phyloP scores from a whole-genome alignment of 2,797 vertebrate species.

The Malurus splendens region DNA sequence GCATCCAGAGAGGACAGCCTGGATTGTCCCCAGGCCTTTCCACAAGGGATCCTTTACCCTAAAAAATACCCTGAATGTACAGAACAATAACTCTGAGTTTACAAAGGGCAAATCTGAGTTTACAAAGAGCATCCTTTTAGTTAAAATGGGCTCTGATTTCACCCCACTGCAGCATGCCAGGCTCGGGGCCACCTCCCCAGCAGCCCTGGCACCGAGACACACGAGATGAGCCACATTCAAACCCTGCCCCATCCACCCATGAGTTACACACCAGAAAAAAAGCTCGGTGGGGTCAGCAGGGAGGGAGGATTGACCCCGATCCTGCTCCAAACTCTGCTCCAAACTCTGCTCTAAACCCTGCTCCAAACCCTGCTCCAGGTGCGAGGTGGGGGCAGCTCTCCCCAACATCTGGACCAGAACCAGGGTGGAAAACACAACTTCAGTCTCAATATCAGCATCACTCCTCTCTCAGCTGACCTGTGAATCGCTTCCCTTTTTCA shows the following conservation, averaged over 20 bases:
- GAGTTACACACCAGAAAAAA: neutral
- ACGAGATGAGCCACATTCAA: rapidly evolving
- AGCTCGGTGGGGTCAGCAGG: rapidly evolving
- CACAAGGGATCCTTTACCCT: rapidly evolving
- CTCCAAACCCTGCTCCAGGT: neutral
- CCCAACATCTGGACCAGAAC: neutral
- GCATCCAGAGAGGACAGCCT: rapidly evolving
- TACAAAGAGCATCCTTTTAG: no score
- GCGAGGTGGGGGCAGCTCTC: rapidly evolving
- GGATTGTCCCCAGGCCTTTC: neutral
- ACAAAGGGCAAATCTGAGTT: no score
- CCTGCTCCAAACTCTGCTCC: neutral
- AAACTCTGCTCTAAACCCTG: neutral
- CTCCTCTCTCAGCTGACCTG: neutral
- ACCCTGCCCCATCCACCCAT: neutral
- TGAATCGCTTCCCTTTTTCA: neutral
- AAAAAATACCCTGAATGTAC: rapidly evolving
- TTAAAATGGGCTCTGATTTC: neutral
- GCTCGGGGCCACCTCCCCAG: neutral
- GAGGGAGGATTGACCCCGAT: neutral
- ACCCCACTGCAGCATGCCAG: rapidly evolving
- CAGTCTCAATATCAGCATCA: neutral
- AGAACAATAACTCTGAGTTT: no score
- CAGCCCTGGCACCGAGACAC: neutral
- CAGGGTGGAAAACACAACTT: neutral